A percentile compares a stretch with the other conserved stretches of the same genome.
Conservation (phyloP, 2,797 vertebrate species). For the Odontamblyopus rebecca region DNA sequence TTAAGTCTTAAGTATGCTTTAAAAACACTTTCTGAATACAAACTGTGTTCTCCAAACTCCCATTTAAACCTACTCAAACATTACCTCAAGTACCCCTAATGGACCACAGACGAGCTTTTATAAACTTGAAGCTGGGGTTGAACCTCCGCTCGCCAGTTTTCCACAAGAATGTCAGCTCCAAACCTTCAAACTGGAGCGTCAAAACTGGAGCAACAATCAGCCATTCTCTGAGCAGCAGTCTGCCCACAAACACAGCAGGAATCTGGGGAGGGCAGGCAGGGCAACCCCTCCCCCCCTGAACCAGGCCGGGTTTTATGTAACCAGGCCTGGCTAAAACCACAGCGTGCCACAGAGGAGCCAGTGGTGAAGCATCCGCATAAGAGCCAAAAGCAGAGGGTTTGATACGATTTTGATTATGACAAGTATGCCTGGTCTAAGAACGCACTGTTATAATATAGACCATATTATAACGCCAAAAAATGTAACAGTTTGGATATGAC, state of each 20-base stretch:
- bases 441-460: no score
- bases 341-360: constrained; percentile 3
- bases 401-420: no score
- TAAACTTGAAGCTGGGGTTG: constrained; percentile 2
- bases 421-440: no score
- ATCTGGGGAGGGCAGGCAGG: constrained; percentile 51
- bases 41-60: not conserved
- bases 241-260: constrained; percentile 66
- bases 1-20: not conserved
- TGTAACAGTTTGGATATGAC: no score
- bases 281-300: constrained; percentile 11
- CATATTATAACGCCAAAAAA: no score
- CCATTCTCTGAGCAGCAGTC: constrained; percentile 36
- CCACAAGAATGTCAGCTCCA: constrained; percentile 53
- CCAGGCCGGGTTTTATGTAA: constrained; percentile 34
- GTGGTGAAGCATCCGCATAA: not conserved
- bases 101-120: not conserved
- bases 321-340: constrained; percentile 12
- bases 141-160: constrained; percentile 26
- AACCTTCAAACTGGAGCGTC: constrained; percentile 38
- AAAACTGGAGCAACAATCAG: constrained; percentile 29
- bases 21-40: constrained; percentile 29
- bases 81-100: not conserved
- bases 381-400: not conserved
- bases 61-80: not conserved